Evolutionary conservation across 2,888 invertebrate genomes (phyloP), one percentile per base, ranked within the genome.

Genomic region (Sphecodes monilicornis): DNA sequence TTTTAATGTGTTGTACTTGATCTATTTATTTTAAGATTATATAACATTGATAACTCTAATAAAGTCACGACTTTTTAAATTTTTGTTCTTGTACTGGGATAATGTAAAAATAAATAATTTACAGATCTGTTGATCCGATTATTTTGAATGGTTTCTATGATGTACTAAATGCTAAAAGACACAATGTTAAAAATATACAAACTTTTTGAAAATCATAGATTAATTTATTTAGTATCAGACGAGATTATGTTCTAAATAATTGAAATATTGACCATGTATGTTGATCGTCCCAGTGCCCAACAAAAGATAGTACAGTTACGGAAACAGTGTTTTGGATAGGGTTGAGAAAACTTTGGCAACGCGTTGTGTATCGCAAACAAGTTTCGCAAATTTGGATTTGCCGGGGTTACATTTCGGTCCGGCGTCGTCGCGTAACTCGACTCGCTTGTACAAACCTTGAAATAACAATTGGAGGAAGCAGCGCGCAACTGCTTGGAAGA

Each of bases 361-460:
- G 64, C 18, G 29, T 64, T 1, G 18, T 6, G 32, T 32, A 8
- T 18, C 32, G 64, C 18, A 22, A 64, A 64, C 32, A 3, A 13
- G 6, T 1, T 18, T 64, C 18, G 32, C 1, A 32, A 64, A 64
- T 46, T 46, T 32, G 29, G 57, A 77, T 60, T 77, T 32, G 29
- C n/a, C 36, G 29, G 60, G 22, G 10, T 32, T 10, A 39, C 50
- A 60, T 60, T 29, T n/a, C 29, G 43, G 36, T 43, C 29, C 26
- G 26, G 43, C 54, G 36, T 29, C 18, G 43, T 22, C 43, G 57
- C 64, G 26, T 72, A 66, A 50, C 36, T 26, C 36, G n/a, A 10
- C 16, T 68, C 50, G 32, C 39, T 73, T 76, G 73, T 69, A 16
- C 70, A 84, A 85, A 77, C 64, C 46, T 41, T 80, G 73, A n/a